Evolutionary conservation across 2,113 vertebrate species (phyloP), one percentile per base, ranked within the genome.

Genomic region (Sarotherodon lohbergeri): DNA sequence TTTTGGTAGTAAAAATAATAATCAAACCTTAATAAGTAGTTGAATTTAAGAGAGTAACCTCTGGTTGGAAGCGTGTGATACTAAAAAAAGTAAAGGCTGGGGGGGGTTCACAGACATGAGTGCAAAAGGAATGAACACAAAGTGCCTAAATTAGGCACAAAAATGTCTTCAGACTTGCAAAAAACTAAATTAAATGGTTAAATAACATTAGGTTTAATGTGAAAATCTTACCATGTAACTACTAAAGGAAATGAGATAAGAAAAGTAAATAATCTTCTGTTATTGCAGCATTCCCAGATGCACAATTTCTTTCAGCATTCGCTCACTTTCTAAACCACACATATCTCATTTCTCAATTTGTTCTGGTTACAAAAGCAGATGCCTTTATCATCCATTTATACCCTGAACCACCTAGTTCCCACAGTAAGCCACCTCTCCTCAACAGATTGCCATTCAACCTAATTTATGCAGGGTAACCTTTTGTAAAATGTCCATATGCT

Each of bases 401-500:
- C 85, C 66, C 34, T 4, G 10, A 86, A 43, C 81, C 88, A 87
- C 88, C 90, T 82, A 48, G 76, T 17, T 52, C 86, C 92, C 27
- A 22, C 85, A 85, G 56, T 24, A 24, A 87, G 85, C 89, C 91
- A 93, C 89, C 86, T 89, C 90, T 89, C 85, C 81, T 86, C 86
- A 90, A 94, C 95, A 96, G 90, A 95, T 93, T 92, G 92, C 90
- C 90, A 93, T 93, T 91, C 90, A 91, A 76, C 82, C 91, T 92
- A 92, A 93, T 95, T 93, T 91, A 94, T 95, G 90, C 89, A 79
- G 93, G 90, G 89, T 94, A 96, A 95, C 95, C 93, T 96, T 95
- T 95, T 94, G 94, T 94, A 89, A 95, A 96, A 95, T 89, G 92
- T 83, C 93, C 94, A 94, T 95, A 95, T 96, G 95, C 87, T 93